Conservation (phyloP, 2,113 vertebrate species). For the Leptocoma aspasia region DNA sequence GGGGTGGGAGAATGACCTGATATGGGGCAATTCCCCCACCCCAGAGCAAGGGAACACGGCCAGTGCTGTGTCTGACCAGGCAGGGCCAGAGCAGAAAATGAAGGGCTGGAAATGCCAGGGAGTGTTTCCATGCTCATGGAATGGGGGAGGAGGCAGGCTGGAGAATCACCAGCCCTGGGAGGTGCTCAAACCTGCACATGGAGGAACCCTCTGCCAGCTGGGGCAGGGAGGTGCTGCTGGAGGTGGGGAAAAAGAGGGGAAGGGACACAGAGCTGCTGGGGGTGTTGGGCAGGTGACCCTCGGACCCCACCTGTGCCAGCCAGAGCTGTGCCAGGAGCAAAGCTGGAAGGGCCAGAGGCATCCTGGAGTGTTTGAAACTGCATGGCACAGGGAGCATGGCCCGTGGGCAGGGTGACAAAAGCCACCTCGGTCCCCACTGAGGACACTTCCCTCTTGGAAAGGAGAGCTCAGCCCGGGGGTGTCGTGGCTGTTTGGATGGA, state of each 20-base stretch:
- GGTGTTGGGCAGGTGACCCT: not conserved
- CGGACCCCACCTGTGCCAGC: accelerated
- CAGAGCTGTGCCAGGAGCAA: not conserved
- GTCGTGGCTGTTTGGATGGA: no score
- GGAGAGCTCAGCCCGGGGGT: not conserved
- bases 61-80: accelerated
- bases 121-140: not conserved
- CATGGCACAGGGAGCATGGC: accelerated
- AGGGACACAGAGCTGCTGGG: not conserved
- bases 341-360: not conserved
- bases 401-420: not conserved
- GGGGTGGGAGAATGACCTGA: not conserved
- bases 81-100: not conserved
- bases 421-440: accelerated
- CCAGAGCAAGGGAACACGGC: accelerated
- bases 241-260: not conserved
- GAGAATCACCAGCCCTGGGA: not conserved
- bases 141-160: accelerated
- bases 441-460: not conserved
- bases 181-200: accelerated
- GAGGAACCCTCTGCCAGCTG: not conserved
- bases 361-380: not conserved
- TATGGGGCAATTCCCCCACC: not conserved
- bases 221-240: no score
- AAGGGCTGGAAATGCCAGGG: not conserved